A percentile compares a stretch with the other conserved stretches of the same genome.
These are phyloP conservation scores for Schlechtendalia chinensis DNA, from an alignment of 1,140 invertebrate genomes.

Conservation along the genomic window DNA sequence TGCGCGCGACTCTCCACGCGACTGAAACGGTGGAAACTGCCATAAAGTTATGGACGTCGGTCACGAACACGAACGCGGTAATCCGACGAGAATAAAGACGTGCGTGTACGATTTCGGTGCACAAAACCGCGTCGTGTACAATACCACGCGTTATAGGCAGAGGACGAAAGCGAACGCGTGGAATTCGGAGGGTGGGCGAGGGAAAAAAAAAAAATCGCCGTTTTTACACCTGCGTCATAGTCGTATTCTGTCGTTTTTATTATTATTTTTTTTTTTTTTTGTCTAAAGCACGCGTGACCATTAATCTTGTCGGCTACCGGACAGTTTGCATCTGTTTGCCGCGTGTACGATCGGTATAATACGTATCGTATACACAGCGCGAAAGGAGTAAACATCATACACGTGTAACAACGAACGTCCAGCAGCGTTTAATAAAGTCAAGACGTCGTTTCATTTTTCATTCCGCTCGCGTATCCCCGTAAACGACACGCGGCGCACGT, in stretches of 20 bases:
- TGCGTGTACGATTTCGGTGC: no score
- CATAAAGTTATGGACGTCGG: no score
- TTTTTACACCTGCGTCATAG: slow-evolving; percentile 8
- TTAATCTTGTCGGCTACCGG: slow-evolving; percentile 34
- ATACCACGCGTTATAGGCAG: no score
- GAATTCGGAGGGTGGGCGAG: not conserved
- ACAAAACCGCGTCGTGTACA: not conserved
- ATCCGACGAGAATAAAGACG: no score
- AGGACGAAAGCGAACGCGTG: slow-evolving; percentile 39
- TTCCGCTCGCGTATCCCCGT: not conserved
- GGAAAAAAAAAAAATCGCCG: not conserved
- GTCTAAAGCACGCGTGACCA: not conserved
- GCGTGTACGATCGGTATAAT: not conserved
- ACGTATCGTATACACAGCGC: not conserved
- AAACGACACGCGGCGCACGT: not conserved
- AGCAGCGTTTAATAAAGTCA: slow-evolving; percentile 45
- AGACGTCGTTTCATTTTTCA: slow-evolving; percentile 43
- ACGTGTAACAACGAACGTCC: slow-evolving; percentile 37
- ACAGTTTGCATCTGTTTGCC: slow-evolving; percentile 49
- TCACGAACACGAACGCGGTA: no score
- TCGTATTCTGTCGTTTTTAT: not conserved
- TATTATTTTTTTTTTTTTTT: not conserved
- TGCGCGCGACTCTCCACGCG: no score
- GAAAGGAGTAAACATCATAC: slow-evolving; percentile 49
- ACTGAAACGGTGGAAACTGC: no score